Evolutionary conservation across 2,888 invertebrate genomes (phyloP).

Genomic region (Lasioglossum lativentre): DNA sequence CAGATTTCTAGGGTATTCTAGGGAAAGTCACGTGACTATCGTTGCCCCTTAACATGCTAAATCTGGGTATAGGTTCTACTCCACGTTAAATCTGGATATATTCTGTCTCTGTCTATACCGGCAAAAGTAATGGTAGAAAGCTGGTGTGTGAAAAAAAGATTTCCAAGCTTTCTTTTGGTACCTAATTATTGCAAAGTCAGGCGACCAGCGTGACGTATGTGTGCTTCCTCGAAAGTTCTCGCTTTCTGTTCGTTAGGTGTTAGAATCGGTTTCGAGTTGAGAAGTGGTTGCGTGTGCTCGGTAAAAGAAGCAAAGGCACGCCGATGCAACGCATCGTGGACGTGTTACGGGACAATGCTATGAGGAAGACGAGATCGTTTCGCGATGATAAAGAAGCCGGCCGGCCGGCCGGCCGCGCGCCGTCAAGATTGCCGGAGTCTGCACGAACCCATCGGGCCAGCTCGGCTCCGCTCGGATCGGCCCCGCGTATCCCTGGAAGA

Average conservation of each 20-base stretch:
- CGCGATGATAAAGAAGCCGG: conserved; percentile 59
- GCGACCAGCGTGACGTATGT: no score
- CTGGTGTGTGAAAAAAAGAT: no score
- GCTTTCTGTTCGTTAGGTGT: background rate
- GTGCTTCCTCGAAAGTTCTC: no score
- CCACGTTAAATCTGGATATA: no score
- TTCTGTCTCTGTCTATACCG: no score
- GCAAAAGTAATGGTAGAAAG: no score
- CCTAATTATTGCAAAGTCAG: no score
- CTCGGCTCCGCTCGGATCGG: background rate
- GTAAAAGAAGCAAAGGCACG: conserved; percentile 43
- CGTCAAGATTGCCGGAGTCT: conserved; percentile 20
- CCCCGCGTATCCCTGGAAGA: conserved; percentile 1
- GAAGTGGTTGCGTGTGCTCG: conserved; percentile 12
- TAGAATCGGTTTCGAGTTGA: background rate
- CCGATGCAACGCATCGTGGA: conserved; percentile 62
- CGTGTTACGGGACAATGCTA: conserved; percentile 72
- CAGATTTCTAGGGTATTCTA: no score
- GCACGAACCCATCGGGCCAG: conserved; percentile 36
- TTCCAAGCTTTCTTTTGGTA: no score
- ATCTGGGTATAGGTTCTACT: no score
- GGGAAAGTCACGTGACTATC: no score
- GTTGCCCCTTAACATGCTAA: no score
- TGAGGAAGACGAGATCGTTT: conserved; percentile 72
- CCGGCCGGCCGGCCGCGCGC: background rate